phyloP scores from a whole-genome alignment of 2,113 vertebrate species.

The Plecotus auritus region DNA sequence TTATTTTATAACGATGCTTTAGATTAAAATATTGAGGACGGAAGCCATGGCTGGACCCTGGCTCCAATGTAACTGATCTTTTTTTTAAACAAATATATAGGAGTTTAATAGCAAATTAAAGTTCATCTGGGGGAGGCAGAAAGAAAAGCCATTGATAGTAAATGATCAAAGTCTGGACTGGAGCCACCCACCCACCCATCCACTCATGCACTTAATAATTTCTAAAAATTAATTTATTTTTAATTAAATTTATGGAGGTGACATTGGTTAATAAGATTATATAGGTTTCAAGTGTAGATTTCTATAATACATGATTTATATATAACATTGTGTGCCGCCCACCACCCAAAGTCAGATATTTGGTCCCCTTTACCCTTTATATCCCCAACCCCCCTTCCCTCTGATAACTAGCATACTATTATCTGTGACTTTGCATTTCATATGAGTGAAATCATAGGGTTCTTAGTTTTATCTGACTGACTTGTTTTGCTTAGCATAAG shows the following conservation, averaged over 20 bases:
- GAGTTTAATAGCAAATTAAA: background rate
- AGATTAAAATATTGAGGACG: background rate
- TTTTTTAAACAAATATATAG: background rate
- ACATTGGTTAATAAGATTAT: background rate
- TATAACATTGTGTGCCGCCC: background rate
- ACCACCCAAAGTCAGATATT: background rate
- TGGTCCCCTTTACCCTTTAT: background rate
- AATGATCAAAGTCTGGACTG: no score
- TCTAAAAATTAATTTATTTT: background rate
- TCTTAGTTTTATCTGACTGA: no score
- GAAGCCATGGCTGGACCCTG: background rate
- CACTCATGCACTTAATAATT: background rate
- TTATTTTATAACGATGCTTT: background rate
- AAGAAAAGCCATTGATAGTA: background rate
- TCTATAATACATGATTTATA: background rate
- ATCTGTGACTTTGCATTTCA: background rate
- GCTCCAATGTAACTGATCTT: background rate
- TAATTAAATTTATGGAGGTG: background rate
- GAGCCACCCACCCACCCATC: no score
- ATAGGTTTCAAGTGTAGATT: background rate
- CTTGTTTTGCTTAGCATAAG: background rate
- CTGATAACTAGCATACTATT: background rate
- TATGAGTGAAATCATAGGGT: no score
- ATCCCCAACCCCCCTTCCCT: background rate
- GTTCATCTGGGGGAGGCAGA: background rate